Base-by-base conservation (phyloP, 1,140 invertebrate genomes). In the Philotrypesis tridentata region DNA sequence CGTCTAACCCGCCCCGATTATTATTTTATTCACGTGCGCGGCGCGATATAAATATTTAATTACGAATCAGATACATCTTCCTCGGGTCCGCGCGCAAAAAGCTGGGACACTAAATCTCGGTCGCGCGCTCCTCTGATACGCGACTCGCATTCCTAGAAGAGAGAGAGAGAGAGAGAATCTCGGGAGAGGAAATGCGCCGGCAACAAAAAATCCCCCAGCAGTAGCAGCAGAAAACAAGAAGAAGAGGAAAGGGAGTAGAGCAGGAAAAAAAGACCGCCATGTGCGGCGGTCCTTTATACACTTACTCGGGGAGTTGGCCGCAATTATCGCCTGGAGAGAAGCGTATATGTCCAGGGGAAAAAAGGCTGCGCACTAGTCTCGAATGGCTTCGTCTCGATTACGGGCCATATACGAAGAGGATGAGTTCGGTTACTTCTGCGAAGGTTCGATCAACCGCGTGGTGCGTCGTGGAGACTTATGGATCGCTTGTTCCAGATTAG, bases 251-350 rank as follows among this genome's bases (percentile, higher is more conserved):
- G n/a, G n/a, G n/a, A n/a, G n/a, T n/a, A n/a, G n/a, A n/a, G n/a
- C n/a, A n/a, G n/a, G n/a, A n/a, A n/a, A n/a, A n/a, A n/a, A n/a
- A n/a, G n/a, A n/a, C n/a, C 43, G 6, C 48, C 48, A 55, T 55
- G 21, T 55, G 48, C 21, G 48, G 48, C 21, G 7, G 48, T 55
- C 48, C n/a, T n/a, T 43, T 74, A 78, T 67, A 77, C 23, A 70
- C 40, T 43, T 40, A 75, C 31, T 63, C 21, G 43, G 78, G 40
- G 63, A 81, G 78, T 55, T 37, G 11, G 67, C 73, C 78, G 78
- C 82, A 85, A 82, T 86, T 85, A 86, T 85, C 73, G 79, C 40
- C 14, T 85, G 80, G 25, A 29, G 61, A 25, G n/a, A 25, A 27
- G n/a, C 3, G 33, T 5, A 9, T 5, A 9, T 5, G 33, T 3